Evolutionary conservation across 2,888 invertebrate species (phyloP).

Genomic region (Lycocerus yunnanus): DNA sequence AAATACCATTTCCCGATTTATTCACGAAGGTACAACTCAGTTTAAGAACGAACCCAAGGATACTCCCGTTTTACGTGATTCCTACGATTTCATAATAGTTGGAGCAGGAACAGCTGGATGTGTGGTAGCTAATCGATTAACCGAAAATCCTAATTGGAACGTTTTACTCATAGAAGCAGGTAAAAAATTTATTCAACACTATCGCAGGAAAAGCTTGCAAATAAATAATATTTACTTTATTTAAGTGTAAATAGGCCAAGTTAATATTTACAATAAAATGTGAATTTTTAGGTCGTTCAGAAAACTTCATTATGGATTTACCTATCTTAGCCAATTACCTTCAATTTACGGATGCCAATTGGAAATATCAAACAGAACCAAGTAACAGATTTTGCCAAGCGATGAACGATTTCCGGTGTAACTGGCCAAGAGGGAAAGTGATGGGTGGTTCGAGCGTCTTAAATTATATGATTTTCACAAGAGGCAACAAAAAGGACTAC

Average conservation of each 20-base stretch:
- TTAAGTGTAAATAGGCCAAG: not conserved
- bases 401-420: conserved; percentile 74
- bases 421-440: conserved; percentile 68
- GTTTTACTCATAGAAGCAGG: conserved; percentile 77
- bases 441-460: conserved; percentile 86
- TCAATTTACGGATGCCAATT: conserved; percentile 74
- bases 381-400: conserved; percentile 74
- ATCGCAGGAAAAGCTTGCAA: not conserved
- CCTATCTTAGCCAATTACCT: conserved; percentile 74
- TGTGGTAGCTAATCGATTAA: conserved; percentile 72
- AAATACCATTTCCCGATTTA: conserved; percentile 60
- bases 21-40: conserved; percentile 61
- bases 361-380: conserved; percentile 81
- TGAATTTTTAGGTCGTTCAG: conserved; percentile 60
- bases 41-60: conserved; percentile 62
- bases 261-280: not conserved
- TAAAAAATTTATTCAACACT: conserved; percentile 45
- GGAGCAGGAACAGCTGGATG: conserved; percentile 85
- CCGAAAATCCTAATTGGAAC: conserved; percentile 71
- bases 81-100: conserved; percentile 78
- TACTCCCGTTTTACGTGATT: conserved; percentile 56
- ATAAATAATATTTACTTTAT: not conserved
- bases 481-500: conserved; percentile 85
- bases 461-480: conserved; percentile 89
- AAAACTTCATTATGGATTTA: conserved; percentile 75